Base-by-base conservation (phyloP, 2,113 vertebrate species). In the Caranx ignobilis region DNA sequence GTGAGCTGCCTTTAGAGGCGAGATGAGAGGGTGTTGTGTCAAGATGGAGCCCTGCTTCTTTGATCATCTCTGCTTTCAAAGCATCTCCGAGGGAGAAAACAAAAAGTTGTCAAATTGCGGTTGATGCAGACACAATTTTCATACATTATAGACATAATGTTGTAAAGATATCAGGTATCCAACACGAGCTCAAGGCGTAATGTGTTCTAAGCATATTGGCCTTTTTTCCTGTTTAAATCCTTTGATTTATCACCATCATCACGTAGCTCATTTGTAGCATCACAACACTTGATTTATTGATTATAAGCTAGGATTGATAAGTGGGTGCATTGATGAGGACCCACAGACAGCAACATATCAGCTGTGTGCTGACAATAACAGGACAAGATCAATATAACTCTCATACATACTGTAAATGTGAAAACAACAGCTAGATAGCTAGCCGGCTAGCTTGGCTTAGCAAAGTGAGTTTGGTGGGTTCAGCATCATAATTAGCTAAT, bases 1-100 rank as follows among this genome's bases (percentile, higher is more conserved):
- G 66, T 10, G 69, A 77, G 82, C 86, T 47, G 91, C 87, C 90
- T 89, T 88, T 65, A 75, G 88, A 81, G 64, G 75, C 61, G 3
- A 91, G 81, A 91, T 89, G 86, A 90, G 90, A 88, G 85, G 87
- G 75, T 89, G 89, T 85, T 82, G 85, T 88, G 88, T 90, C 75
- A 82, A 88, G 83, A 82, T 83, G 85, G 84, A 89, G 45, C 80
- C 69, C 65, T 41, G 85, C 79, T 72, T 69, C 85, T 89, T 90
- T 91, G 82, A 91, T 88, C 90, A 79, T 89, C 89, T 64, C 83
- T 61, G 68, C 78, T 90, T 84, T 86, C 82, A 86, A 60, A 84
- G 77, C 26, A 35, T 86, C 85, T 79, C 72, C 56, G 59, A 56
- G 43, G 18, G 8, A 21, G 1, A 10, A 1, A 11, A 32, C 72